Evolutionary conservation across 2,113 vertebrate genomes (phyloP).

Genomic region (Ctenomys sociabilis): DNA sequence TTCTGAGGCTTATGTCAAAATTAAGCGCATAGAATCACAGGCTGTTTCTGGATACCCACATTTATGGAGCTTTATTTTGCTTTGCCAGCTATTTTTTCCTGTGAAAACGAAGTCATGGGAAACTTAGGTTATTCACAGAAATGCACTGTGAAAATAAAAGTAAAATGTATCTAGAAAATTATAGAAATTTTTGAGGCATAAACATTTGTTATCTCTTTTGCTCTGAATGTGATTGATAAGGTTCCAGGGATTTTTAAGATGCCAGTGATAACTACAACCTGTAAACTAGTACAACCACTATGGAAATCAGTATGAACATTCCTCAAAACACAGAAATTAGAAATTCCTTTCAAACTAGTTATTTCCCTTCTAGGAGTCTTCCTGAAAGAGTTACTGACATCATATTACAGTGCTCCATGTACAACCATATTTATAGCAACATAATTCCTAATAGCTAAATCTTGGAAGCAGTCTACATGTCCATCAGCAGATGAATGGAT

Average conservation of each 20-base stretch:
- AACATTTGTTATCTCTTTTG: background rate
- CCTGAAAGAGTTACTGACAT: background rate
- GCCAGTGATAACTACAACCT: background rate
- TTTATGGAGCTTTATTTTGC: background rate
- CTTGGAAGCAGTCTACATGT: background rate
- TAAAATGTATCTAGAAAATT: constrained; percentile 12
- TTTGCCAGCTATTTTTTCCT: background rate
- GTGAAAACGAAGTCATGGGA: background rate
- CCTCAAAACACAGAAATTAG: background rate
- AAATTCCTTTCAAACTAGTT: background rate
- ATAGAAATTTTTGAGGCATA: background rate
- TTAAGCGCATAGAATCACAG: background rate
- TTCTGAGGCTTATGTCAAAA: background rate
- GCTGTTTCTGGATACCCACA: background rate
- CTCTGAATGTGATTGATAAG: background rate
- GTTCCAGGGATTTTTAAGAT: constrained; percentile 23
- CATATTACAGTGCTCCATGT: background rate
- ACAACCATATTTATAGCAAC: background rate
- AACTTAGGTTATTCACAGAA: constrained; percentile 26
- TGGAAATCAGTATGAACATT: background rate
- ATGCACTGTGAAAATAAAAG: background rate
- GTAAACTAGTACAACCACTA: background rate
- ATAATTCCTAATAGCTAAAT: background rate
- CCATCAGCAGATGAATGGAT: background rate
- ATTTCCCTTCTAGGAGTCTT: background rate